Conservation (phyloP, 2,888 invertebrate species). For the Candidula unifasciata region DNA sequence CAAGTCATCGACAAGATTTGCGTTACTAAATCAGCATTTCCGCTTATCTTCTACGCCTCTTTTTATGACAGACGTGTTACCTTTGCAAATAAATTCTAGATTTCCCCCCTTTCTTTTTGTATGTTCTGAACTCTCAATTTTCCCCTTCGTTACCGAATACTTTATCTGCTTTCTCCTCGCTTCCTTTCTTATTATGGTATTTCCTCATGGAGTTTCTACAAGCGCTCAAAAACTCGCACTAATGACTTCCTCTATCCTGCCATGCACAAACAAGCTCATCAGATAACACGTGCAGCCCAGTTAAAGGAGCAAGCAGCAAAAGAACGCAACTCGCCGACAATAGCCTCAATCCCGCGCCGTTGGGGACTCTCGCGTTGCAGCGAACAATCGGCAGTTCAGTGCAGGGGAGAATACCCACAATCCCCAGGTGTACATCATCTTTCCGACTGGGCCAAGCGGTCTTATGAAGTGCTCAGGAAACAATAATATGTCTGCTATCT, state of each 20-base stretch:
- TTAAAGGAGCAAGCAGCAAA: background rate
- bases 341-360: slow-evolving; percentile 5
- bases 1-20: too few species aligned
- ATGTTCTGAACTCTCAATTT: too few species aligned
- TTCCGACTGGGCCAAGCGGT: background rate
- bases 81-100: too few species aligned
- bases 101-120: too few species aligned
- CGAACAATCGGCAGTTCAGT: slow-evolving; percentile 9
- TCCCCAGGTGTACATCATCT: slow-evolving; percentile 24
- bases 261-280: slow-evolving; percentile 23
- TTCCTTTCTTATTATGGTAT: too few species aligned
- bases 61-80: too few species aligned
- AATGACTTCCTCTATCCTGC: slow-evolving; percentile 4
- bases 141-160: too few species aligned
- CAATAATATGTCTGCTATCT: too few species aligned
- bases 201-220: too few species aligned
- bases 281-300: slow-evolving; percentile 19
- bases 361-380: slow-evolving; percentile 25
- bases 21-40: too few species aligned
- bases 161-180: too few species aligned
- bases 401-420: background rate
- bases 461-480: background rate
- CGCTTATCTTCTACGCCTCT: too few species aligned
- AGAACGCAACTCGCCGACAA: slow-evolving; percentile 16
- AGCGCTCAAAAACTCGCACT: background rate